A percentile compares a stretch with the other conserved stretches of the same genome.
Conservation (phyloP, 2,113 vertebrate species). For the Thunnus thynnus region DNA sequence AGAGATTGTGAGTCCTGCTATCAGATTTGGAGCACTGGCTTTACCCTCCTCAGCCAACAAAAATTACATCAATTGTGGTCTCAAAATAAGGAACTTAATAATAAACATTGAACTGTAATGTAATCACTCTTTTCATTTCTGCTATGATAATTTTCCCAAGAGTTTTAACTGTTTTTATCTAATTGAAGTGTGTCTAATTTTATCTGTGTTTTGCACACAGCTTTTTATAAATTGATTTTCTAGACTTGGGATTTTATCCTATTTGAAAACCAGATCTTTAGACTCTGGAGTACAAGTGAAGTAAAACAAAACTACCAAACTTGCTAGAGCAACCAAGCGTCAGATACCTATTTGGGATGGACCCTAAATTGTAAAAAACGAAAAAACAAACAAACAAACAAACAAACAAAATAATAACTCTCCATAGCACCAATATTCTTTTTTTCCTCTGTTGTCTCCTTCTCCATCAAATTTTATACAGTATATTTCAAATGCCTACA, state of each 20-base stretch:
- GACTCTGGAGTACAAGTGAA: neutral
- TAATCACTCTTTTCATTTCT: too few species aligned
- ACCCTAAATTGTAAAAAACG: constrained; percentile 15
- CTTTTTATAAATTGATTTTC: neutral
- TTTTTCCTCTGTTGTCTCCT: neutral
- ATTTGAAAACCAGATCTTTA: neutral
- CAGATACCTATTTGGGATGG: constrained; percentile 4
- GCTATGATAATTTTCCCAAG: too few species aligned
- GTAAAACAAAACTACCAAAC: neutral
- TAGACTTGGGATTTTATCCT: neutral
- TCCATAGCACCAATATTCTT: neutral
- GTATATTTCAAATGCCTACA: constrained; percentile 60
- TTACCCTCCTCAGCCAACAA: neutral
- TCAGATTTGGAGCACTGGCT: neutral
- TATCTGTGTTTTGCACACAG: neutral
- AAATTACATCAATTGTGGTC: neutral
- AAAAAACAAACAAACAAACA: too few species aligned
- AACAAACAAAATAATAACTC: neutral
- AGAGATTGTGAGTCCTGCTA: neutral
- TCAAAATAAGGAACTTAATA: neutral
- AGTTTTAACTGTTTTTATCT: too few species aligned
- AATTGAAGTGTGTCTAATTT: too few species aligned
- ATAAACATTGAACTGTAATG: neutral
- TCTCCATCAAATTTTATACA: constrained; percentile 52
- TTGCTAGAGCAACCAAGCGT: neutral